A percentile compares a stretch with the other conserved stretches of the same genome.
Evolutionary conservation across 2,888 invertebrate genomes (phyloP).

Genomic region (Drepanosiphum platanoidis): DNA sequence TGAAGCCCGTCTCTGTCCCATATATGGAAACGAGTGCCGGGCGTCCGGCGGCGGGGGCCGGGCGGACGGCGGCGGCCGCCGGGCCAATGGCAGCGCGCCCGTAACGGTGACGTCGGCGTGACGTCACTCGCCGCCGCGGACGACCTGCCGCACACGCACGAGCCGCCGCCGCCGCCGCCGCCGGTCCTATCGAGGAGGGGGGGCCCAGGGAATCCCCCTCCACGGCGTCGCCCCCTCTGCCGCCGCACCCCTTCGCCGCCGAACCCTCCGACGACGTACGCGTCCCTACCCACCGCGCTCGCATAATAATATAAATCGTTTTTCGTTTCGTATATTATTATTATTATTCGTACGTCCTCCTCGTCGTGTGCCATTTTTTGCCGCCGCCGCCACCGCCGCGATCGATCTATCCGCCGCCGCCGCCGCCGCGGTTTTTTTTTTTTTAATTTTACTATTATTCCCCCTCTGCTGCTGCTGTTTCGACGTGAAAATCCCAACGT

Average conservation of each 20-base stretch:
- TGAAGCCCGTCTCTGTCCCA: conserved; percentile 80
- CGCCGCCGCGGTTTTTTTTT: neutral
- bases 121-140: conserved; percentile 66
- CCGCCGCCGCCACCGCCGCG: neutral
- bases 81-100: conserved; percentile 71
- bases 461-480: too few species aligned
- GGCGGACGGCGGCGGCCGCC: conserved; percentile 65
- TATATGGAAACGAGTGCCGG: conserved; percentile 74
- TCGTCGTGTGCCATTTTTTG: too few species aligned
- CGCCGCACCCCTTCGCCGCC: neutral
- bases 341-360: too few species aligned
- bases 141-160: conserved; percentile 64
- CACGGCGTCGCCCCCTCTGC: neutral
- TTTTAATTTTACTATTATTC: neutral
- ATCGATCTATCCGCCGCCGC: neutral
- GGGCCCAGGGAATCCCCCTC: neutral
- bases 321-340: too few species aligned
- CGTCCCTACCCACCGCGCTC: too few species aligned
- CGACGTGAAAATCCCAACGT: too few species aligned
- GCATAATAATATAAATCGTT: too few species aligned
- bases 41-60: conserved; percentile 19
- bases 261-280: neutral
- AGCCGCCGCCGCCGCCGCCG: conserved; percentile 52
- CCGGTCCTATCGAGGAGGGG: conserved; percentile 62
- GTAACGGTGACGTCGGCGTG: conserved; percentile 69